These are phyloP conservation scores for Monopterus albus DNA, from an alignment of 2,113 vertebrate species.

Conservation along the genomic window DNA sequence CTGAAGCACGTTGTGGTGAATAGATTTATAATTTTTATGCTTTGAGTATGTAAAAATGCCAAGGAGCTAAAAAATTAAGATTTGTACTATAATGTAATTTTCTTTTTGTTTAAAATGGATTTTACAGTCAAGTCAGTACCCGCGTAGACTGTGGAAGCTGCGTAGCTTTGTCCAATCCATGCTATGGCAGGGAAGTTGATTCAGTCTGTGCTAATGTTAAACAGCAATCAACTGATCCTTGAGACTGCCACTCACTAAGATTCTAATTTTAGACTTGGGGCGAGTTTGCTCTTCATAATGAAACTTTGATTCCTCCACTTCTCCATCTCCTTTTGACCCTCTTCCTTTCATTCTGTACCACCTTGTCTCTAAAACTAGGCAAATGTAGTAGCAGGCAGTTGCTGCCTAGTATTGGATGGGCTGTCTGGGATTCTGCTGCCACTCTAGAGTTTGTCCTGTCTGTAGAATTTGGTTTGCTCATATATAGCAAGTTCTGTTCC, in stretches of 20 bases:
- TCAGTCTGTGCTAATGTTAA: slow-evolving; percentile 54
- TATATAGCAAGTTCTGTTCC: neutral
- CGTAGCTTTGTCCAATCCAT: slow-evolving; percentile 12
- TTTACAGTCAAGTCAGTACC: too few species aligned
- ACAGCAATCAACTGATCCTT: slow-evolving; percentile 55
- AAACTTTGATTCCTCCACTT: slow-evolving; percentile 27
- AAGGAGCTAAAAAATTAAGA: too few species aligned
- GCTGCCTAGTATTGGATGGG: slow-evolving; percentile 29
- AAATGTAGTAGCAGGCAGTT: slow-evolving; percentile 43
- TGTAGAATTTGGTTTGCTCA: slow-evolving; percentile 8
- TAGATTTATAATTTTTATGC: too few species aligned
- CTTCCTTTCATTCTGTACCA: slow-evolving; percentile 9
- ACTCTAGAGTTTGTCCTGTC: neutral
- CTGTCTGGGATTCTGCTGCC: slow-evolving; percentile 17
- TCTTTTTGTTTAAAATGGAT: too few species aligned
- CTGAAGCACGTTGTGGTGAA: too few species aligned
- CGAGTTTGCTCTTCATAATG: slow-evolving; percentile 57
- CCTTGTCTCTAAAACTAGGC: slow-evolving; percentile 29
- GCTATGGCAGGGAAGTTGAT: slow-evolving; percentile 2
- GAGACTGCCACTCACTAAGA: slow-evolving; percentile 56
- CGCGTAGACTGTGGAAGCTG: neutral
- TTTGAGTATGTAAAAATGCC: too few species aligned
- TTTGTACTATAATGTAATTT: too few species aligned
- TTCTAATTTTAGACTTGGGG: slow-evolving; percentile 67
- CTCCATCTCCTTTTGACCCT: slow-evolving; percentile 7